phyloP scores from a whole-genome alignment of 2,113 vertebrate species.

The Pseudolaguvia tuberculata region DNA sequence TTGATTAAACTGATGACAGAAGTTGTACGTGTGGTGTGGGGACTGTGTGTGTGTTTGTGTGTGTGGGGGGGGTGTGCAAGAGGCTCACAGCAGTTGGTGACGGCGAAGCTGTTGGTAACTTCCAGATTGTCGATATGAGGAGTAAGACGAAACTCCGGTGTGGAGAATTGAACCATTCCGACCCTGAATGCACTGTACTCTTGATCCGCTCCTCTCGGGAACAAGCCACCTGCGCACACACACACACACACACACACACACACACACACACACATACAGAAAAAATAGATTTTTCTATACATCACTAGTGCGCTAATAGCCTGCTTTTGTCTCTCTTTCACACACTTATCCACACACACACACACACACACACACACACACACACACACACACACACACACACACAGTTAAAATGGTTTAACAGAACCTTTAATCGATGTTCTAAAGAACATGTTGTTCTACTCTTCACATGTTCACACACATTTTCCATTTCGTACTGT shows the following conservation, averaged over 20 bases:
- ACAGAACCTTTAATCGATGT: no score
- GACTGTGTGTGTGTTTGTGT: not conserved
- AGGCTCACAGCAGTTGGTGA: conserved; percentile 97
- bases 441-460: no score
- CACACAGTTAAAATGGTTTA: no score
- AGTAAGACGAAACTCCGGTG: conserved; percentile 90
- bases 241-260: conserved; percentile 19
- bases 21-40: not conserved
- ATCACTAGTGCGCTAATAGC: not conserved
- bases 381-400: not conserved
- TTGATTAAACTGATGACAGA: not conserved
- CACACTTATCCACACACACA: not conserved
- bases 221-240: conserved; percentile 81
- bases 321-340: not conserved
- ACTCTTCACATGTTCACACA: no score
- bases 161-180: conserved; percentile 94
- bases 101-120: conserved; percentile 97
- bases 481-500: no score
- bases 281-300: not conserved
- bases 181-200: conserved; percentile 99
- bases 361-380: conserved; percentile 10
- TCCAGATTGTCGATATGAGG: conserved; percentile 98
- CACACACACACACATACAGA: conserved; percentile 20
- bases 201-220: conserved; percentile 95
- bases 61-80: not conserved